These are phyloP conservation scores for Oreohelix idahoensis DNA, from an alignment of 1,140 invertebrate genomes.

Conservation along the genomic window DNA sequence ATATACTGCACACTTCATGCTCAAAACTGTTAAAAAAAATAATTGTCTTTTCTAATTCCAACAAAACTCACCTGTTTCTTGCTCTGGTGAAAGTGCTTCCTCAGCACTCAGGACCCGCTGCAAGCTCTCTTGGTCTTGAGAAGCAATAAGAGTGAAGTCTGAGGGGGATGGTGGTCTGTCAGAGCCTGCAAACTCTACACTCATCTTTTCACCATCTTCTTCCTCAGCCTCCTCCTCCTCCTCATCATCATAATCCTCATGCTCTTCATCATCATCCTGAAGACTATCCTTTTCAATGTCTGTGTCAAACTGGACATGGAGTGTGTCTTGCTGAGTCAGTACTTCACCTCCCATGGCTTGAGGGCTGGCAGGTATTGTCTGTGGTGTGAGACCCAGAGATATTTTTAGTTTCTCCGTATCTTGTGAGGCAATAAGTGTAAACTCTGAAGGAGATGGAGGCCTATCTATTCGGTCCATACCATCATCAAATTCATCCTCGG, in stretches of 20 bases:
- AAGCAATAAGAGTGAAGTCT: slow-evolving; percentile 68
- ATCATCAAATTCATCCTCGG: slow-evolving; percentile 32
- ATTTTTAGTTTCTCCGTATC: slow-evolving; percentile 52
- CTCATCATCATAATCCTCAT: slow-evolving; percentile 30
- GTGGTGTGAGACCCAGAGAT: slow-evolving; percentile 48
- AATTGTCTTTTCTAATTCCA: too few relatives aligned
- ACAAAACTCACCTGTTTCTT: slow-evolving; percentile 33
- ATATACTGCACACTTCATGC: too few relatives aligned
- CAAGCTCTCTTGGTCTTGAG: slow-evolving; percentile 66
- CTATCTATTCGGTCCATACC: slow-evolving; percentile 39
- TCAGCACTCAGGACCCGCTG: slow-evolving; percentile 51
- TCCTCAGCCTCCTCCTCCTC: slow-evolving; percentile 41
- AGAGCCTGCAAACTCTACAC: slow-evolving; percentile 40
- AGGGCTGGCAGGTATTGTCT: not conserved
- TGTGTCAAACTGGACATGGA: slow-evolving; percentile 28
- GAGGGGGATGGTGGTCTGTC: slow-evolving; percentile 69
- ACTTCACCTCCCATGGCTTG: not conserved
- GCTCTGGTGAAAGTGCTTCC: slow-evolving; percentile 33
- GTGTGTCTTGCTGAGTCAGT: slow-evolving; percentile 5
- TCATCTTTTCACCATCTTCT: slow-evolving; percentile 29
- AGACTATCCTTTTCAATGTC: slow-evolving; percentile 38
- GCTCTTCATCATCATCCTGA: slow-evolving; percentile 32
- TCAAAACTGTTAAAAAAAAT: too few relatives aligned
- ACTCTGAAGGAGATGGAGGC: slow-evolving; percentile 60
- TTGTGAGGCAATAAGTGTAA: slow-evolving; percentile 52